Percentiles rank a stretch among this genome's conserved stretches.
phyloP scores from a whole-genome alignment of 1,140 invertebrate genomes.

The Scaptodrosophila lebanonensis region DNA sequence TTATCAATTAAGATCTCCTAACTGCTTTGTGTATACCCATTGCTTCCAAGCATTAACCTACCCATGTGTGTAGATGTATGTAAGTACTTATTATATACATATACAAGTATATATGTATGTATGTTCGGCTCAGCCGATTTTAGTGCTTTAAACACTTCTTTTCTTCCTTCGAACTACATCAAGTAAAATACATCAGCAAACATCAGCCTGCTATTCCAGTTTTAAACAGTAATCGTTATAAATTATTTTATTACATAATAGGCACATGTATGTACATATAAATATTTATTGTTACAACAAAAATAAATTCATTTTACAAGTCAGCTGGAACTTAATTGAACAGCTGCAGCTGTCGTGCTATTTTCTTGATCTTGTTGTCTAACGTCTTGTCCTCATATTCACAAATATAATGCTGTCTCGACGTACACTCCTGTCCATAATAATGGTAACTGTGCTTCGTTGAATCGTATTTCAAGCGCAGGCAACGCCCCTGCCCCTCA shows the following conservation, averaged over 20 bases:
- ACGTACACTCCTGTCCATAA: slow-evolving; percentile 84
- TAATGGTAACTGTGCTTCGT: slow-evolving; percentile 82
- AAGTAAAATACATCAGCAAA: slow-evolving; percentile 46
- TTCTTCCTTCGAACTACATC: slow-evolving; percentile 36
- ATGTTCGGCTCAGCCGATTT: slow-evolving; percentile 44
- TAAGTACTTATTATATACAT: slow-evolving; percentile 10
- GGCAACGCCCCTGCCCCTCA: slow-evolving; percentile 79
- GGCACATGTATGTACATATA: slow-evolving; percentile 61
- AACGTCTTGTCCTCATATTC: slow-evolving; percentile 83
- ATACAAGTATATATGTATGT: slow-evolving; percentile 5
- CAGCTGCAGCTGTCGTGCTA: slow-evolving; percentile 77
- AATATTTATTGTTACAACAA: slow-evolving; percentile 62
- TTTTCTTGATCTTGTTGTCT: slow-evolving; percentile 83
- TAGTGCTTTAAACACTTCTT: slow-evolving; percentile 3
- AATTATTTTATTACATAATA: slow-evolving; percentile 49
- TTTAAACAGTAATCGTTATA: slow-evolving; percentile 47
- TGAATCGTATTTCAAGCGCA: slow-evolving; percentile 82
- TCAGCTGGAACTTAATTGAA: slow-evolving; percentile 43
- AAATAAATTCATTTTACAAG: slow-evolving; percentile 55
- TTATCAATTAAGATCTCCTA: slow-evolving; percentile 27
- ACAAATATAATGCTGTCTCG: slow-evolving; percentile 83
- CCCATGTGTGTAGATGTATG: neutral
- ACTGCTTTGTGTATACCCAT: slow-evolving; percentile 49
- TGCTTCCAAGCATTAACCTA: slow-evolving; percentile 35
- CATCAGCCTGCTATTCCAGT: slow-evolving; percentile 42